These are phyloP conservation scores for Phalacrocorax pelagicus DNA, from an alignment of 2,113 vertebrate genomes.

Conservation along the genomic window DNA sequence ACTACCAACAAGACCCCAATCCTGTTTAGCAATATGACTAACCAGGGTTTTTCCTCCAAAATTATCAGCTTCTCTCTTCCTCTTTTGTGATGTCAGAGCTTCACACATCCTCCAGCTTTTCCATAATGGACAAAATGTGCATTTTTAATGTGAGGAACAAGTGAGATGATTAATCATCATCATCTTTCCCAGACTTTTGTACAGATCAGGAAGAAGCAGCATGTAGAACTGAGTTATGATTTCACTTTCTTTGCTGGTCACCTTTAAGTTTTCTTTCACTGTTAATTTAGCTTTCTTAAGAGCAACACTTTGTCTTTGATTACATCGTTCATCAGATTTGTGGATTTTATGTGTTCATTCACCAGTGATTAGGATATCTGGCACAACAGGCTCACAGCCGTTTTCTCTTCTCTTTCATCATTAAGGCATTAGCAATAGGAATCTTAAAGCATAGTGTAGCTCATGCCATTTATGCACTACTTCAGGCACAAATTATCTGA, in stretches of 20 bases:
- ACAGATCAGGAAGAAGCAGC: neutral
- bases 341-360: neutral
- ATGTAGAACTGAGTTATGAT: neutral
- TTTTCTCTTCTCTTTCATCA: neutral
- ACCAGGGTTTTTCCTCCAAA: neutral
- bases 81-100: neutral
- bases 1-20: neutral
- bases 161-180: conserved; percentile 27
- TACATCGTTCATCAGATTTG: neutral
- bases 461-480: neutral
- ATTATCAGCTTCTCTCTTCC: neutral
- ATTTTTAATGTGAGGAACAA: conserved; percentile 47
- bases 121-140: neutral
- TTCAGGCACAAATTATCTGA: neutral
- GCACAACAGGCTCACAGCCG: neutral
- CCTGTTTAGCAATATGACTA: neutral
- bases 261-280: neutral
- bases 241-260: conserved; percentile 45
- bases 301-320: neutral
- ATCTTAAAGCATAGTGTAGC: neutral
- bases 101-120: neutral
- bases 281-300: conserved; percentile 15
- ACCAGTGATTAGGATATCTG: neutral
- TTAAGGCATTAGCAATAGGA: neutral
- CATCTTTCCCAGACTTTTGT: neutral